Percentiles rank a stretch among this genome's conserved stretches.
These are phyloP conservation scores for Capromys pilorides DNA, from an alignment of 2,797 vertebrate species.

Conservation along the genomic window DNA sequence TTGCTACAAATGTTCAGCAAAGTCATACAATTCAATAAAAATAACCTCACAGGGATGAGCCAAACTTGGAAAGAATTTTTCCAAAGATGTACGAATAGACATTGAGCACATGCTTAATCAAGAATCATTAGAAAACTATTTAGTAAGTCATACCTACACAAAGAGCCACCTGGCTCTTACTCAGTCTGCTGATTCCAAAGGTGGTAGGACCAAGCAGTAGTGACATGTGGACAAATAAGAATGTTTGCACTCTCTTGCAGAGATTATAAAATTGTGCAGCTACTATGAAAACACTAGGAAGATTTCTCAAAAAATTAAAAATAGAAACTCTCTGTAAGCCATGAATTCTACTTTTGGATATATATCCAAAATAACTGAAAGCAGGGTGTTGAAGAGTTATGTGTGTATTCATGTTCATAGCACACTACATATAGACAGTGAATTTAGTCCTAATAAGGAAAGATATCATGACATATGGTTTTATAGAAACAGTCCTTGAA, in stretches of 20 bases:
- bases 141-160: not conserved
- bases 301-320: not conserved
- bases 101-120: too few relatives aligned
- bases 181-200: not conserved
- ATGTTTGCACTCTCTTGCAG: not conserved
- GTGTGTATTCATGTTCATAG: not conserved
- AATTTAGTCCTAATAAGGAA: not conserved
- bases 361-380: not conserved
- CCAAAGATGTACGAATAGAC: not conserved
- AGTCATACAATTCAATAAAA: not conserved
- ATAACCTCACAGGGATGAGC: not conserved
- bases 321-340: not conserved
- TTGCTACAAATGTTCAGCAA: too few relatives aligned
- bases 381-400: not conserved
- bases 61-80: not conserved
- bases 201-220: not conserved
- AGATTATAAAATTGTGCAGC: not conserved
- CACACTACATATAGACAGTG: not conserved
- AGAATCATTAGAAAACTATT: not conserved
- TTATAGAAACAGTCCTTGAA: not conserved
- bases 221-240: not conserved
- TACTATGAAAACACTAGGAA: not conserved
- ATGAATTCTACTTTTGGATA: not conserved
- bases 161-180: not conserved
- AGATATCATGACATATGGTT: not conserved